These are phyloP conservation scores for Buphagus erythrorhynchus DNA, from an alignment of 2,797 vertebrate genomes.

Conservation along the genomic window DNA sequence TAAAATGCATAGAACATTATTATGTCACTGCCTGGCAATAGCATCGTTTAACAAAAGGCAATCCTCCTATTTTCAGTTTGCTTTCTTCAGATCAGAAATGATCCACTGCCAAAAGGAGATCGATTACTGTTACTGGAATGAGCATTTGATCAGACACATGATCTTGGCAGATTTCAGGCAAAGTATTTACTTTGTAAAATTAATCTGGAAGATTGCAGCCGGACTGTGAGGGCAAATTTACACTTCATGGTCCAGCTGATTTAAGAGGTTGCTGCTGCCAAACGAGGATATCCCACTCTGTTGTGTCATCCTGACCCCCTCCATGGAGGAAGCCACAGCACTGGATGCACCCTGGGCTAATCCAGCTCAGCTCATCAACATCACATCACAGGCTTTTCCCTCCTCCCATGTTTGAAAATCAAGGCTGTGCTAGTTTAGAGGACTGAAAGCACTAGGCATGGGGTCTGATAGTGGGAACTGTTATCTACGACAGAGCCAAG, in stretches of 20 bases:
- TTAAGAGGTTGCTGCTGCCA: conserved; percentile 53
- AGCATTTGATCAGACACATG: background rate
- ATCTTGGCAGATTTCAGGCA: conserved; percentile 27
- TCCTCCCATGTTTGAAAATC: accelerated
- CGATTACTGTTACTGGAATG: conserved; percentile 21
- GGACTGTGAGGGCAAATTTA: conserved; percentile 25
- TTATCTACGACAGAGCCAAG: background rate
- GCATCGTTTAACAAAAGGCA: background rate
- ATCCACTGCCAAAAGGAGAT: conserved; percentile 8
- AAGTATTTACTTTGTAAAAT: conserved; percentile 22
- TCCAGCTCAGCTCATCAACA: background rate
- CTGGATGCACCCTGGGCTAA: background rate
- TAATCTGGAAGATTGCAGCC: background rate
- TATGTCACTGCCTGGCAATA: background rate
- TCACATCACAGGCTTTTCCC: background rate
- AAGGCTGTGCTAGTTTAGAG: background rate
- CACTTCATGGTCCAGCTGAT: conserved; percentile 44
- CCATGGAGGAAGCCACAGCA: background rate
- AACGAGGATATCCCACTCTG: conserved; percentile 33
- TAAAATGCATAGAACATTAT: accelerated
- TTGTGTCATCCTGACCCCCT: conserved; percentile 8
- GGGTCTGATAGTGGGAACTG: background rate
- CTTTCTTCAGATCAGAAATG: conserved; percentile 16
- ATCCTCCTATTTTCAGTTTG: background rate
- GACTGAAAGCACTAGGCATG: accelerated